Base-by-base conservation (phyloP, 2,888 invertebrate species). In the Lochmaea crataegi region DNA sequence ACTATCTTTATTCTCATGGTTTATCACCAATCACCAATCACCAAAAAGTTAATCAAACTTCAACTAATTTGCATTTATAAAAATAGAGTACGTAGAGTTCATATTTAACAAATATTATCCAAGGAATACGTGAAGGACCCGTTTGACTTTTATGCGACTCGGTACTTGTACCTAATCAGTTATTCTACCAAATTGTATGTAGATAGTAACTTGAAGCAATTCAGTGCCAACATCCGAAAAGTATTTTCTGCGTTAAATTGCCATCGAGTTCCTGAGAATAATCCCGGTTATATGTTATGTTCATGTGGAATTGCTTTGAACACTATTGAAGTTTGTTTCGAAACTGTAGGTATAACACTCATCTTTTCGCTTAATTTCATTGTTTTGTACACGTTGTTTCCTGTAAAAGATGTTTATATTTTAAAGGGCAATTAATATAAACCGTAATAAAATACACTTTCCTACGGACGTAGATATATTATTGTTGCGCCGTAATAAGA, bases 171-270 rank as follows among this genome's bases (percentile, higher is more conserved):
- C 6, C 42, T 63, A 63, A 63, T 51, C 65, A 18, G 45, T 48
- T 45, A 64, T 64, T 22, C 22, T 18, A 48, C 48, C 22, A 48
- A 42, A 64, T 26, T 18, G 22, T 18, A 41, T 66, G 57, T 18
- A 66, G 42, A 57, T 66, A 41, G 7, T 51, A 66, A 42, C 57
- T 57, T 57, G 9, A 56, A 66, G 57, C 57, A 41, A 66, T 57
- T 66, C 77, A 76, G 75, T 75, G 73, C 71, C 77, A 76, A 75
- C 77, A 78, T 79, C 76, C 78, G 76, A 80, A 77, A 78, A 75
- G 75, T 41, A 61, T 60, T 66, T 71, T 65, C 65, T 53, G 53
- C 61, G 71, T 71, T 66, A 53, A 66, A 66, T 71, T 65, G 61
- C 61, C 41, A 18, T 41, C 14, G 66, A 53, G 61, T 53, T 53